Evolutionary conservation across 2,113 vertebrate genomes (phyloP), one percentile per base, ranked within the genome.

Genomic region (Felis chaus): DNA sequence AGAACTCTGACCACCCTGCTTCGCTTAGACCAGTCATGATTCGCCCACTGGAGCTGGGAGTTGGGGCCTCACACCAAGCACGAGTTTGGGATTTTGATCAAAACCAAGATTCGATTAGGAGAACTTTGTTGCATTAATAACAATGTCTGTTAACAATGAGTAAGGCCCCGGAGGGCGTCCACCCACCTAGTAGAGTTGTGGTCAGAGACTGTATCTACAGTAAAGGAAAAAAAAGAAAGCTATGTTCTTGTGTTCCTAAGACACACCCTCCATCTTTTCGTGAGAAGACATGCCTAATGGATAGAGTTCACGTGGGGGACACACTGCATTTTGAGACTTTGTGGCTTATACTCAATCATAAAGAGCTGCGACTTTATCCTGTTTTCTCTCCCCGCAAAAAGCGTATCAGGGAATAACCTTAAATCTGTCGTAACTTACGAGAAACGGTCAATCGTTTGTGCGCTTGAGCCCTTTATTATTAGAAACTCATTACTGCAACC

Each of bases 381-480:
- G 97, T 96, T 23, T 25, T 73, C 31, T 83, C 57, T 76, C 68
- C 39, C 50, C 33, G 1, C 25, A 12, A 88, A 92, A 92, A 92
- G 29, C 25, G 3, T 83, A 71, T 74, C 19, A 69, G 57, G 29
- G 39, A 80, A 78, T 90, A 83, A 88, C 2, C 53, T 95, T 89
- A 45, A 66, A 61, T 90, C 50, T 88, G 41, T 76, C 78, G 29
- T 41, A 94, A 95, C 94, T 96, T 87, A 48, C 9, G 87, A 87
- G 84, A 91, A 74, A 48, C 18, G 18, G 83, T 18, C 80, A 14
- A 55, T 79, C 45, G 87, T 90, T 76, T 94, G 53, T 36, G 36
- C 57, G 61, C 76, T 88, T 36, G 69, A 94, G 63, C n/a, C 33
- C 74, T 84, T 94, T 84, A 55, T 86, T 94, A 92, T 93, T 96